Conservation (phyloP, 2,113 vertebrate species). For the Petrocephalus microphthalmus region DNA sequence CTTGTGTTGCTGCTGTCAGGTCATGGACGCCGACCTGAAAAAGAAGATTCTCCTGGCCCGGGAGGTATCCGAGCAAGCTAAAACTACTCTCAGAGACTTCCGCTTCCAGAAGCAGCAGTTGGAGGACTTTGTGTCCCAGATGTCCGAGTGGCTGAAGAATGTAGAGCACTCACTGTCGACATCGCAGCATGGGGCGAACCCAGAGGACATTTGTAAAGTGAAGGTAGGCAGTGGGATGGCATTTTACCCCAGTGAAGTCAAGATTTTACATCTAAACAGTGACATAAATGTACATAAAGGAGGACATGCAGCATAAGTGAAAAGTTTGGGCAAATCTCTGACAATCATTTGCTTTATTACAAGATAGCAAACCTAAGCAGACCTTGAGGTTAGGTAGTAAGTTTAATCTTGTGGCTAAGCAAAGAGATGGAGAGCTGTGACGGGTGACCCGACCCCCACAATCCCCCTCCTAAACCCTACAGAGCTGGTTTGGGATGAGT, state of each 20-base stretch:
- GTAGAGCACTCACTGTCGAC: conserved; percentile 69
- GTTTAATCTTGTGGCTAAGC: neutral
- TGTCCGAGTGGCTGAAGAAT: conserved; percentile 69
- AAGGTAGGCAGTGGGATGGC: conserved; percentile 63
- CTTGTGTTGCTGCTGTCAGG: conserved; percentile 54
- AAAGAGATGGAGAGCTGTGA: neutral
- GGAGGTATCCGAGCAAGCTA: conserved; percentile 71
- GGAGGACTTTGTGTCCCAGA: conserved; percentile 70
- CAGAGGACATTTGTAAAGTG: conserved; percentile 77
- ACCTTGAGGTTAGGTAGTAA: neutral
- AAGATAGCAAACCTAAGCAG: neutral
- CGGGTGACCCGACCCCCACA: neutral
- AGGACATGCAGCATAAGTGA: neutral
- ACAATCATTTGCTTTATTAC: neutral
- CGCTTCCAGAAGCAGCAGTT: conserved; percentile 70
- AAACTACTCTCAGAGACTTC: conserved; percentile 76
- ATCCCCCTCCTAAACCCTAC: neutral
- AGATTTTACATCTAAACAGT: neutral
- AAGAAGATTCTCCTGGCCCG: conserved; percentile 76
- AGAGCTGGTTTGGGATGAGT: neutral
- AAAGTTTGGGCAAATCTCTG: neutral
- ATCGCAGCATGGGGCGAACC: conserved; percentile 58
- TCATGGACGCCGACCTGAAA: conserved; percentile 76
- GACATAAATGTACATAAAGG: neutral
- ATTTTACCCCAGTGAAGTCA: neutral